These are phyloP conservation scores for Helicorthomorpha holstii DNA, from an alignment of 1,140 invertebrate genomes.

Conservation along the genomic window DNA sequence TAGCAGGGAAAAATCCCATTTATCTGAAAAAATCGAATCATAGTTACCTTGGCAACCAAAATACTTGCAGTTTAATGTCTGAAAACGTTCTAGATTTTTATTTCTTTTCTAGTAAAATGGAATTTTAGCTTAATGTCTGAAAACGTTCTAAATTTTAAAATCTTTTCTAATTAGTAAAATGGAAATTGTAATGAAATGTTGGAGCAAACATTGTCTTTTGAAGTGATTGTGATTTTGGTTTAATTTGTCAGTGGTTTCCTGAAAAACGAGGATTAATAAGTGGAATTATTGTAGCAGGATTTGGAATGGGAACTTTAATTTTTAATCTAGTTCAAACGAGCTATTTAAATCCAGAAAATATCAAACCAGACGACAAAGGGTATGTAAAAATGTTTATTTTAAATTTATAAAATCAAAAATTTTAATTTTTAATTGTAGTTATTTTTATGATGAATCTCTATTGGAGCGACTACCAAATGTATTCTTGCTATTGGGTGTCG, in stretches of 20 bases:
- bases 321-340: constrained; percentile 27
- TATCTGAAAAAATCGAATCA: too few relatives aligned
- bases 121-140: neutral
- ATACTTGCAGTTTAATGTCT: too few relatives aligned
- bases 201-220: neutral
- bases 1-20: neutral
- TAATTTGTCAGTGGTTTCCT: constrained; percentile 25
- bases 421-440: constrained; percentile 16
- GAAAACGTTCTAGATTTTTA: too few relatives aligned
- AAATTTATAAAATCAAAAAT: neutral
- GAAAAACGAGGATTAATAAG: constrained; percentile 26
- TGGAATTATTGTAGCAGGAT: constrained; percentile 29
- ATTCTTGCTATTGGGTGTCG: constrained; percentile 25
- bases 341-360: constrained; percentile 28
- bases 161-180: neutral
- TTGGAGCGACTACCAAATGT: constrained; percentile 23
- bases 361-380: constrained; percentile 15
- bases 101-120: too few relatives aligned
- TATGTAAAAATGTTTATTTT: constrained; percentile 6
- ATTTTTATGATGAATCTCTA: constrained; percentile 21
- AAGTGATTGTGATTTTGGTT: neutral
- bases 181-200: constrained; percentile 1
- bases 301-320: constrained; percentile 26
- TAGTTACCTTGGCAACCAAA: too few relatives aligned
- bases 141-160: neutral